These are phyloP conservation scores for Mythimna loreyi DNA, from an alignment of 2,888 invertebrate species.

Conservation along the genomic window DNA sequence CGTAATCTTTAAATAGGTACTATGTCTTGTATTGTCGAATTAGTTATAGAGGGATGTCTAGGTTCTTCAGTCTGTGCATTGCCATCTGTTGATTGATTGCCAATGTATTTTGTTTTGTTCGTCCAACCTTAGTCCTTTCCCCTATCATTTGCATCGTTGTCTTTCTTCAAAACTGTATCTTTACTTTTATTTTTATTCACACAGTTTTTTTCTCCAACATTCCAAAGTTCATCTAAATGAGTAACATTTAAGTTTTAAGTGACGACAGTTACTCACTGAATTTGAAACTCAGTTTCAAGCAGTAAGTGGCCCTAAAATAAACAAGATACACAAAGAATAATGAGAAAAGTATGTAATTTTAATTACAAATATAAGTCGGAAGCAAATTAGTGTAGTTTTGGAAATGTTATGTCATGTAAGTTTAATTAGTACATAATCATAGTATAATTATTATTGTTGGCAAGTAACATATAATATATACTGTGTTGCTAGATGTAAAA, in stretches of 20 bases:
- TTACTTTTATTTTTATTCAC: neutral
- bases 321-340: slow-evolving; percentile 51
- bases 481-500: slow-evolving; percentile 67
- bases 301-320: slow-evolving; percentile 6
- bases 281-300: slow-evolving; percentile 19
- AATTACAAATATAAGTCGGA: slow-evolving; percentile 51
- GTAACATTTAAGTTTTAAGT: neutral
- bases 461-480: slow-evolving; percentile 60
- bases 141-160: neutral
- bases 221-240: neutral
- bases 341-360: slow-evolving; percentile 42
- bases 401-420: slow-evolving; percentile 70
- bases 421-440: slow-evolving; percentile 71
- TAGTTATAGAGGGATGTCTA: neutral
- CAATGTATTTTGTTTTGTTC: slow-evolving; percentile 12
- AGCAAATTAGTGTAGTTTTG: slow-evolving; percentile 55
- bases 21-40: slow-evolving; percentile 23
- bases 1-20: slow-evolving; percentile 28
- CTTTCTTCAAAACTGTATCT: slow-evolving; percentile 1
- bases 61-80: slow-evolving; percentile 10
- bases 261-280: slow-evolving; percentile 14
- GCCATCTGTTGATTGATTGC: neutral
- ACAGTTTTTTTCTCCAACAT: neutral
- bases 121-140: too few relatives aligned
- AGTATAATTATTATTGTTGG: slow-evolving; percentile 60